A percentile compares a stretch with the other conserved stretches of the same genome.
These are phyloP conservation scores for Agapostemon virescens DNA, from an alignment of 2,888 invertebrate species.

Conservation along the genomic window DNA sequence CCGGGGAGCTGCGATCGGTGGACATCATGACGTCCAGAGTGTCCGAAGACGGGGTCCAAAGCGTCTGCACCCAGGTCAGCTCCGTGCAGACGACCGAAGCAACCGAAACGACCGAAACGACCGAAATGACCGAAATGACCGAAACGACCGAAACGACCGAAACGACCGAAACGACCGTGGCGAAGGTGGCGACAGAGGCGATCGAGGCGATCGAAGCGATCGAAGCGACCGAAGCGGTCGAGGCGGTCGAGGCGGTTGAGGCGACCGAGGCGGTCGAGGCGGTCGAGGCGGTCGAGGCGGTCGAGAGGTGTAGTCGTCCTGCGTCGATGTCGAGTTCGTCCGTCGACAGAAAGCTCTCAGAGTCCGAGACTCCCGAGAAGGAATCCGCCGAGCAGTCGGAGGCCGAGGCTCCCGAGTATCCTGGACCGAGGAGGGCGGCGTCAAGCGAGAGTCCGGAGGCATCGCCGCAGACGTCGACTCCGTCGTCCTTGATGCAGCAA, in stretches of 20 bases:
- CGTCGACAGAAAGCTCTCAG: background rate
- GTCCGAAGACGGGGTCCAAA: conserved; percentile 81
- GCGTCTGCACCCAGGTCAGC: conserved; percentile 83
- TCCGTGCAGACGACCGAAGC: conserved; percentile 72
- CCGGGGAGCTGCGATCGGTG: conserved; percentile 80
- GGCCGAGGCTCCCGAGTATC: conserved; percentile 39
- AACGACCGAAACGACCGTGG: no score
- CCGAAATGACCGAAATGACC: no score
- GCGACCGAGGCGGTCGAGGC: no score
- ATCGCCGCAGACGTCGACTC: conserved; percentile 43
- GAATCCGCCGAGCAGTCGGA: background rate
- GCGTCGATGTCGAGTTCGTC: background rate
- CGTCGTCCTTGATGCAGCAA: conserved; percentile 77
- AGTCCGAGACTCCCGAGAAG: background rate
- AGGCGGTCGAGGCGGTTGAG: no score
- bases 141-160: no score
- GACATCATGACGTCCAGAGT: conserved; percentile 82
- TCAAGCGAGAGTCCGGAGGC: conserved; percentile 58
- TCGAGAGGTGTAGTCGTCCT: background rate
- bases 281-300: conserved; percentile 31
- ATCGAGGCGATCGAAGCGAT: no score
- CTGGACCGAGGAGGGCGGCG: conserved; percentile 38
- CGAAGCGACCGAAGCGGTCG: no score
- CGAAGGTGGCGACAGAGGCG: conserved; percentile 28
- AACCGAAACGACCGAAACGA: no score